A percentile compares a stretch with the other conserved stretches of the same genome.
These are phyloP conservation scores for Escarpia spicata DNA, from an alignment of 2,888 invertebrate species.

Conservation along the genomic window DNA sequence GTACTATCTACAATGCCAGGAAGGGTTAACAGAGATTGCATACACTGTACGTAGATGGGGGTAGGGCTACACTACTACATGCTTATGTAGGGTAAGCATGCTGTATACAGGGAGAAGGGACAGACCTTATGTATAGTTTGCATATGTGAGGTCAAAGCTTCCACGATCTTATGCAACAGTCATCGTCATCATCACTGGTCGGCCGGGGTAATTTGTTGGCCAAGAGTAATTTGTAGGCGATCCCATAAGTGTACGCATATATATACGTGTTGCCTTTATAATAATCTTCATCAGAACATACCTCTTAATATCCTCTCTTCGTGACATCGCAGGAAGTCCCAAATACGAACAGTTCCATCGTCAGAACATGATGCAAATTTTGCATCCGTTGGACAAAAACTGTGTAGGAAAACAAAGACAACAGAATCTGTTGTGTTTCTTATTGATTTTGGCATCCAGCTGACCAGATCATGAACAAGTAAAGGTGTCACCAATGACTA, in stretches of 20 bases:
- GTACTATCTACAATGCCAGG: no score
- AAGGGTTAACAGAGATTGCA: no score
- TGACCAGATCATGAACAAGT: not conserved
- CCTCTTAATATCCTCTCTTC: constrained; percentile 87
- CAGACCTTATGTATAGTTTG: no score
- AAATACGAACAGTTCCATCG: constrained; percentile 97
- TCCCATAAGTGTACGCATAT: not conserved
- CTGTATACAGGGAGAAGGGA: no score
- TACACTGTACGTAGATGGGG: no score
- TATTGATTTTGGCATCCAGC: not conserved
- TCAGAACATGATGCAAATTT: constrained; percentile 99
- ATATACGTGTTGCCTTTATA: not conserved
- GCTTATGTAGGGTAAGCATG: no score
- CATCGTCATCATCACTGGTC: no score
- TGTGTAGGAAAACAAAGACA: constrained; percentile 64
- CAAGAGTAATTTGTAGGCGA: no score
- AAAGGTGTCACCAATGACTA: not conserved
- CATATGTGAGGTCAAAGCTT: no score
- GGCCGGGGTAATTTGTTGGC: no score
- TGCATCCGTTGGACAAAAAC: constrained; percentile 98
- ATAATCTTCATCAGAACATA: constrained; percentile 48
- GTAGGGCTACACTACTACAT: no score
- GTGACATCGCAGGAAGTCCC: constrained; percentile 93
- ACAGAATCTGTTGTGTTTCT: constrained; percentile 12
- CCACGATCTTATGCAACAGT: no score